phyloP scores from a whole-genome alignment of 2,888 invertebrate species.

The Trisateles emortualis region DNA sequence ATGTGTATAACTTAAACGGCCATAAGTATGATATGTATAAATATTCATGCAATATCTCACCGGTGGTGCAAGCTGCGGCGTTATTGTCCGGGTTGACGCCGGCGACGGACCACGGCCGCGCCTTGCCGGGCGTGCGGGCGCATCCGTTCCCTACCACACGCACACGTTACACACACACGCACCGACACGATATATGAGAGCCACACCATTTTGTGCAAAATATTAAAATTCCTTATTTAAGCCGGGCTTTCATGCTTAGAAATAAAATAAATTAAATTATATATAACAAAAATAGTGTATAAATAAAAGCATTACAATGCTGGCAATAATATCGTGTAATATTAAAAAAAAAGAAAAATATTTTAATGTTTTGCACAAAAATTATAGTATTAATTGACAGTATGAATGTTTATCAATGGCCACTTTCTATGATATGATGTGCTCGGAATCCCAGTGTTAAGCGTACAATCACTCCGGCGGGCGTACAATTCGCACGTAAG shows the following conservation, averaged over 20 bases:
- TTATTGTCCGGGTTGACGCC: slow-evolving; percentile 78
- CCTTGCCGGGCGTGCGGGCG: slow-evolving; percentile 79
- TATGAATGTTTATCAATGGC: slow-evolving; percentile 14
- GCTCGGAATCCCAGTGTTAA: slow-evolving; percentile 20
- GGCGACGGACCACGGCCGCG: slow-evolving; percentile 84
- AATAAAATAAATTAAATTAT: background rate
- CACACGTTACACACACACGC: slow-evolving; percentile 37
- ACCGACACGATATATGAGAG: slow-evolving; percentile 18
- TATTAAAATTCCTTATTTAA: slow-evolving; percentile 12
- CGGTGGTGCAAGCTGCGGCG: slow-evolving; percentile 79
- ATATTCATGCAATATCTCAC: slow-evolving; percentile 58
- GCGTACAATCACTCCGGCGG: slow-evolving; percentile 45
- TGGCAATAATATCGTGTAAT: background rate
- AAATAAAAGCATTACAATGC: slow-evolving; percentile 3
- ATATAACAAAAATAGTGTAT: background rate
- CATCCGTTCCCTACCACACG: slow-evolving; percentile 76
- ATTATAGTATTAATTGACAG: slow-evolving; percentile 2
- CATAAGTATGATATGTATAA: background rate
- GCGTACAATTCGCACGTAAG: slow-evolving; percentile 56
- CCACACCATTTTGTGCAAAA: slow-evolving; percentile 20
- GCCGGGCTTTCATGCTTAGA: background rate
- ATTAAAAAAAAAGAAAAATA: background rate
- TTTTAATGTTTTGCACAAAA: slow-evolving; percentile 39
- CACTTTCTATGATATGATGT: slow-evolving; percentile 22
- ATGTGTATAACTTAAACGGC: too few relatives aligned